Conservation (phyloP, 2,888 invertebrate species). For the Lithophane socia region DNA sequence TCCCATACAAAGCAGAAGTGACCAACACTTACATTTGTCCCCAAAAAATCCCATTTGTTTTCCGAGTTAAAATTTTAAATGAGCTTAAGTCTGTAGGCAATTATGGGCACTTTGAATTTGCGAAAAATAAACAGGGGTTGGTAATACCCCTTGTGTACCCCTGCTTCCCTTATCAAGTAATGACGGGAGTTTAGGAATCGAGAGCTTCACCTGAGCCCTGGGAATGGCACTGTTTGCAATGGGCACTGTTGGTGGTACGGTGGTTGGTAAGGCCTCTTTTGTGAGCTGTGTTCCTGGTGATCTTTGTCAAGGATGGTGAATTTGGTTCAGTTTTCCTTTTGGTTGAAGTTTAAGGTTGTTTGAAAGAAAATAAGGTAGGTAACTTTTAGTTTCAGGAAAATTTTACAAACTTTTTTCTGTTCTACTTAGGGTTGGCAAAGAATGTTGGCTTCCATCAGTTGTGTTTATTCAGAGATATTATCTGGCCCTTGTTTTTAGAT, state of each 20-base stretch:
- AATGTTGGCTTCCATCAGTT: neutral
- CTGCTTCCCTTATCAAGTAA: conserved; percentile 81
- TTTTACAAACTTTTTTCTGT: neutral
- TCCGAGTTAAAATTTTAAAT: conserved; percentile 74
- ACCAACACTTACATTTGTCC: conserved; percentile 55
- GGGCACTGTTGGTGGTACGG: neutral
- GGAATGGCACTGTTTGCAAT: conserved; percentile 52
- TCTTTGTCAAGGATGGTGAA: neutral
- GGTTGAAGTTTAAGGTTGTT: neutral
- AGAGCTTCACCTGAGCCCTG: conserved; percentile 81
- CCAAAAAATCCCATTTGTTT: conserved; percentile 67
- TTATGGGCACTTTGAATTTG: conserved; percentile 78
- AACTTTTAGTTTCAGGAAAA: neutral
- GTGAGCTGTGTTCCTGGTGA: neutral
- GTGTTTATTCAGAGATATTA: neutral
- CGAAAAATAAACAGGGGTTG: conserved; percentile 81
- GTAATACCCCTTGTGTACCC: conserved; percentile 64
- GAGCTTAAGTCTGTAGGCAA: conserved; percentile 79
- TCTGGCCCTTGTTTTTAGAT: neutral
- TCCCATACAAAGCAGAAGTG: conserved; percentile 42
- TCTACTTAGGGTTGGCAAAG: neutral
- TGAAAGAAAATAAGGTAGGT: neutral
- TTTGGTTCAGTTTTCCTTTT: neutral
- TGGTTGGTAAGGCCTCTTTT: neutral
- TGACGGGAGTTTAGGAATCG: conserved; percentile 82